A percentile compares a stretch with the other conserved stretches of the same genome.
These are phyloP conservation scores for Lophochroa leadbeateri DNA, from an alignment of 2,113 vertebrate genomes.

Conservation along the genomic window DNA sequence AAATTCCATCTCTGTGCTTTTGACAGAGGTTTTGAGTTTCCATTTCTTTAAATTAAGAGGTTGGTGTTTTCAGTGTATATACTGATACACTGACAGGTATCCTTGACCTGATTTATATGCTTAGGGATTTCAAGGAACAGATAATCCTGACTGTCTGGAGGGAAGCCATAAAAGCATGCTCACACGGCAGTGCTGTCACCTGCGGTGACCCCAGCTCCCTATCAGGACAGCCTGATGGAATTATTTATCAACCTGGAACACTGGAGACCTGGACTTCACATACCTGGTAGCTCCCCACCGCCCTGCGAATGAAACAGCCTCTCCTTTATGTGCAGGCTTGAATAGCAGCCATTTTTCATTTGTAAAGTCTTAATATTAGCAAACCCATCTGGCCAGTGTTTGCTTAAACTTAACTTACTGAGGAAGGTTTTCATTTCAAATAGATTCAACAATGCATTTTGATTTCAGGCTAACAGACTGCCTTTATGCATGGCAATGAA, in stretches of 20 bases:
- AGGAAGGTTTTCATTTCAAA: neutral
- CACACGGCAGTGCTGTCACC: neutral
- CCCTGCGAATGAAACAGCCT: neutral
- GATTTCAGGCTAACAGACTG: conserved; percentile 5
- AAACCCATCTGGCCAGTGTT: neutral
- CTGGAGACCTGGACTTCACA: neutral
- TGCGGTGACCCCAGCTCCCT: neutral
- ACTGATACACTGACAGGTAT: neutral
- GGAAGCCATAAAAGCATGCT: neutral
- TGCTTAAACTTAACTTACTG: neutral
- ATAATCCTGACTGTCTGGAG: conserved; percentile 5
- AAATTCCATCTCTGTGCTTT: conserved; percentile 2
- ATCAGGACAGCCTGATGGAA: neutral
- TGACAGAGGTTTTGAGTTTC: neutral
- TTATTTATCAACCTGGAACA: neutral
- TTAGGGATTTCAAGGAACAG: neutral
- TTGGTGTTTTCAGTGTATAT: neutral
- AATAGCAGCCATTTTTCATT: neutral
- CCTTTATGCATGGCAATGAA: neutral
- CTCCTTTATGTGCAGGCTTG: neutral
- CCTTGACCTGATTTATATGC: neutral
- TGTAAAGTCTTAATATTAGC: neutral
- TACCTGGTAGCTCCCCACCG: neutral
- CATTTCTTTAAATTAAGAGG: neutral
- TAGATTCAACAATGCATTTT: neutral